Conservation (phyloP, 2,797 vertebrate genomes). For the Vireo griseus region DNA sequence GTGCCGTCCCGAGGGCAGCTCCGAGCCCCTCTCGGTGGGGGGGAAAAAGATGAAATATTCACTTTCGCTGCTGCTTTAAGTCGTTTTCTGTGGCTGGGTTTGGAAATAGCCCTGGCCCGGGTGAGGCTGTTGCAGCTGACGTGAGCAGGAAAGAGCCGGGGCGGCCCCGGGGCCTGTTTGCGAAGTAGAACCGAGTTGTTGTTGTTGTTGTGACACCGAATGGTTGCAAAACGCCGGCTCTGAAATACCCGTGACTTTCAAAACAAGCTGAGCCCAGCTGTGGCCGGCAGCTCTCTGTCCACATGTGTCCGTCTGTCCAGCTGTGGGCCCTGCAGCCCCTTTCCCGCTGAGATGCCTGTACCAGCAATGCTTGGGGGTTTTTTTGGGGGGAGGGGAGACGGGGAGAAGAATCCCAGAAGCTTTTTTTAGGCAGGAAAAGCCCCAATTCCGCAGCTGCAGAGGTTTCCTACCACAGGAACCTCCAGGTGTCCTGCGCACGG, state of each 20-base stretch:
- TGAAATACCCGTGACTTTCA: background rate
- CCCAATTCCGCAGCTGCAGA: background rate
- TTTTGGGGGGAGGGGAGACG: no score
- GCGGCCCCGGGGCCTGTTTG: background rate
- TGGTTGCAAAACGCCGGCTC: background rate
- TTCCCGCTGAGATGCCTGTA: fast-evolving
- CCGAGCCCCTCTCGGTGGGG: fast-evolving
- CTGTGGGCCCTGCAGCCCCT: background rate
- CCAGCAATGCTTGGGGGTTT: fast-evolving
- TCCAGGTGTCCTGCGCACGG: fast-evolving
- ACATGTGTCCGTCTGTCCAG: background rate
- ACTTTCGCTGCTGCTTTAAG: background rate
- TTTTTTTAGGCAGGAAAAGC: background rate
- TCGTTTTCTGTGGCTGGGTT: background rate
- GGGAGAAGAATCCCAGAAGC: fast-evolving
- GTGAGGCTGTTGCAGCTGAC: background rate
- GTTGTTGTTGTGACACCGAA: slow-evolving; percentile 6
- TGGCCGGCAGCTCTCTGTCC: background rate
- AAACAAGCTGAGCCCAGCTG: background rate
- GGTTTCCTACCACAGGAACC: background rate
- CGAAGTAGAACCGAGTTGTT: background rate
- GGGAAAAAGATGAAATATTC: background rate
- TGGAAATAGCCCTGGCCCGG: background rate
- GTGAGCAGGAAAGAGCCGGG: background rate
- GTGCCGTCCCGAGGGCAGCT: background rate